Evolutionary conservation across 92 coral and sea anemone genomes (phyloP), one percentile per base, ranked within the genome.

Genomic region (Chrysogorgia sp.): DNA sequence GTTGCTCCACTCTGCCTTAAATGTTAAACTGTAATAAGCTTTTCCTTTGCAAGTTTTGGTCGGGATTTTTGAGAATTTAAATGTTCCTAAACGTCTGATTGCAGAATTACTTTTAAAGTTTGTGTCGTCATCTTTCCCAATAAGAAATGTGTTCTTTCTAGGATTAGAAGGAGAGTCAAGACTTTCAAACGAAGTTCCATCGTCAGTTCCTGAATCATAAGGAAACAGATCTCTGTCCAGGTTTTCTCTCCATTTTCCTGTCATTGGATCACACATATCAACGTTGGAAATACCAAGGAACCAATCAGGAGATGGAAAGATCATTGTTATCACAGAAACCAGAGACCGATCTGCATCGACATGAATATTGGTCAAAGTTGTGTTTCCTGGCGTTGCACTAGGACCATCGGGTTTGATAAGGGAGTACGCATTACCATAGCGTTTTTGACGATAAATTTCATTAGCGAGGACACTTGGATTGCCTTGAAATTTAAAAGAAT

Each of bases 271-370:
- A 60, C 66, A 60, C n/a, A 60, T 30, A 24, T 60, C 34, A 0
- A 24, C 34, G 1, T 24, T 34, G 15, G 5, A n/a, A 5, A 60
- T 34, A 10, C 66, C 66, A 25, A 60, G n/a, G 66, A 60, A 60
- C 66, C 66, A 60, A 34, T 60, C 66, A 4, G 66, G 66, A 26
- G 66, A 60, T 24, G 66, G 66, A 7, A 34, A 30, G 0, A 60
- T 60, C 66, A 60, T 60, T 14, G 66, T 60, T 7, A 60, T 20
- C 7, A 24, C 66, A 15, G 66, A 19, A 30, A 60, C 66, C 1
- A 60, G 30, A 60, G 66, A 34, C 24, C 35, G n/a, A 34, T 21
- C 19, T 19, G 15, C n/a, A 34, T 59, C 34, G 1, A 59, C 66
- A 37, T 37, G 43, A 37, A 37, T 37, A 37, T 12, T 37, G 43